phyloP scores from a whole-genome alignment of 2,113 vertebrate species.

The Caranx melampygus region DNA sequence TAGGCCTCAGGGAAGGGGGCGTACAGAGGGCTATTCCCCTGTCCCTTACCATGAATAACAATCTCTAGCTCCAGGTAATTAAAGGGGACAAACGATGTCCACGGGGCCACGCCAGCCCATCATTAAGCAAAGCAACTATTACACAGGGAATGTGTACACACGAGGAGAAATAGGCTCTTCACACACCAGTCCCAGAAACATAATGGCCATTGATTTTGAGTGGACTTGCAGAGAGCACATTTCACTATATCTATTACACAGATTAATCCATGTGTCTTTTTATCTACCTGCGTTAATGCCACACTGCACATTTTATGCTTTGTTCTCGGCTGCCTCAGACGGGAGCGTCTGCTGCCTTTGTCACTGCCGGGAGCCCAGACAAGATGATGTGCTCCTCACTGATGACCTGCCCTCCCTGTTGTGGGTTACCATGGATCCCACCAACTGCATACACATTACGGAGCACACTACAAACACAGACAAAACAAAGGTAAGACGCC shows the following conservation, averaged over 20 bases:
- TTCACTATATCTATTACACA: slow-evolving; percentile 66
- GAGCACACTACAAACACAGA: neutral
- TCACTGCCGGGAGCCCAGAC: slow-evolving; percentile 48
- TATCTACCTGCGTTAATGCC: slow-evolving; percentile 52
- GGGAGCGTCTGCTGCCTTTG: slow-evolving; percentile 49
- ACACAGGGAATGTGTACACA: slow-evolving; percentile 65
- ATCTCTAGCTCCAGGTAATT: slow-evolving; percentile 78
- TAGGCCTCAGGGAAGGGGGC: slow-evolving; percentile 64
- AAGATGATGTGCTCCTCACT: slow-evolving; percentile 28
- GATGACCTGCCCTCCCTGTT: slow-evolving; percentile 49
- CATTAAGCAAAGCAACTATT: slow-evolving; percentile 80
- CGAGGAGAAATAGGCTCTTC: slow-evolving; percentile 46
- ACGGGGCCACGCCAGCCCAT: slow-evolving; percentile 66
- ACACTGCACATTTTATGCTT: slow-evolving; percentile 34
- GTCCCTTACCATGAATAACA: slow-evolving; percentile 79
- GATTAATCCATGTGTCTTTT: slow-evolving; percentile 60
- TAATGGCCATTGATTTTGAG: slow-evolving; percentile 84
- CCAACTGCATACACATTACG: slow-evolving; percentile 13
- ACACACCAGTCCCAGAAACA: slow-evolving; percentile 67
- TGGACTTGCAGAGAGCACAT: slow-evolving; percentile 65
- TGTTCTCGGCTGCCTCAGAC: slow-evolving; percentile 56
- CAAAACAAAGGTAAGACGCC: neutral
- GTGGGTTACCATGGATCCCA: slow-evolving; percentile 27
- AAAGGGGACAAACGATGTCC: slow-evolving; percentile 79
- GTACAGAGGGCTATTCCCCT: slow-evolving; percentile 58